Conservation (phyloP, 1,140 invertebrate species). For the Caenorhabditis brenneri region DNA sequence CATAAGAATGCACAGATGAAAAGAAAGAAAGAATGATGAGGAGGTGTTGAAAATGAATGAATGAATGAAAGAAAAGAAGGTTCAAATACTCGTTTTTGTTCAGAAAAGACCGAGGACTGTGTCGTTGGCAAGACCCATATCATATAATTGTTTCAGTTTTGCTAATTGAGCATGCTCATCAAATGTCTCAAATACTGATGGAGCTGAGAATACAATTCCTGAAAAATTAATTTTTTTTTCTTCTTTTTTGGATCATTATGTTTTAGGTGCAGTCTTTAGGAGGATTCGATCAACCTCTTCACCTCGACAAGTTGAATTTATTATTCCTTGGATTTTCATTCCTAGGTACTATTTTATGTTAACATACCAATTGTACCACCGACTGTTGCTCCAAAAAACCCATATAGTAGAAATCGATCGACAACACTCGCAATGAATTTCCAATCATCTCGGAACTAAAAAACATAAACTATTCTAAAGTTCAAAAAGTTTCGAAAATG, state of each 20-base stretch:
- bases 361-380: slow-evolving; percentile 48
- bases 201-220: slow-evolving; percentile 50
- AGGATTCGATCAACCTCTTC: too few relatives aligned
- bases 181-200: slow-evolving; percentile 49
- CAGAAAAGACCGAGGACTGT: slow-evolving; percentile 17
- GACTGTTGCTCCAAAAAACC: slow-evolving; percentile 48
- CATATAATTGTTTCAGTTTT: slow-evolving; percentile 42
- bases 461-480: background rate
- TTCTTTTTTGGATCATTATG: too few relatives aligned
- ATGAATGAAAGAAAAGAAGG: background rate
- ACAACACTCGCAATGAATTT: slow-evolving; percentile 47
- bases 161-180: slow-evolving; percentile 39
- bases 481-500: background rate
- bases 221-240: background rate
- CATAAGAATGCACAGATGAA: background rate
- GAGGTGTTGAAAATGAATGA: too few relatives aligned
- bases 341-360: too few relatives aligned
- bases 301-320: too few relatives aligned
- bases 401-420: slow-evolving; percentile 48
- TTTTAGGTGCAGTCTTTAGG: too few relatives aligned
- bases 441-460: slow-evolving; percentile 51
- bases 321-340: too few relatives aligned
- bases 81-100: background rate
- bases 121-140: slow-evolving; percentile 42
- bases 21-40: background rate